Evolutionary conservation across 1,140 invertebrate genomes (phyloP), one percentile per base, ranked within the genome.

Genomic region (Cyphomyrmex costatus): DNA sequence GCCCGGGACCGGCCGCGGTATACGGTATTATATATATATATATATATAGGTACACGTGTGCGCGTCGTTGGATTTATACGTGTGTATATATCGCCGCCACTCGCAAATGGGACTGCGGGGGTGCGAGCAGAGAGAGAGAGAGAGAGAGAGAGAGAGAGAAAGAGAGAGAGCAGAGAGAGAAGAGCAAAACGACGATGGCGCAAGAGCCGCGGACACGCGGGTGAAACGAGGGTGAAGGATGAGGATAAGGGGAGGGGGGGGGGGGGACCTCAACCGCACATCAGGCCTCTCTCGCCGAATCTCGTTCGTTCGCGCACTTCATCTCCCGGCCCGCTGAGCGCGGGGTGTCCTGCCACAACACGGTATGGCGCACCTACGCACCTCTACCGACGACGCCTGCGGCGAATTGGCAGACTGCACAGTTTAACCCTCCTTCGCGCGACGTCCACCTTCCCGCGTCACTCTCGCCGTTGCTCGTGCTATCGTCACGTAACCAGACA

Each of bases 261-360:
- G n/a, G n/a, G n/a, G n/a, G n/a, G n/a, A n/a, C 92, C 93, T 93
- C 92, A 92, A 94, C 92, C 93, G 93, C 93, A 94, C 94, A 94
- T 94, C 94, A 93, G 92, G n/a, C 88, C 88, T 90, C 89, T 90
- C 89, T 90, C 80, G 63, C 90, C 86, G 86, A 92, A 92, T 93
- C 93, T 94, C 93, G 92, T 93, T 93, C 91, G 91, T 92, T 93
- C 92, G 90, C 90, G 74, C 76, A 93, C 92, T 94, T 92, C 92
- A 92, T 92, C 93, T 93, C 90, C 78, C 91, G 86, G 80, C 77
- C 92, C 82, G 90, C 89, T 93, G 92, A 93, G 89, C 88, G 92
- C 86, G 89, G 86, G 88, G 91, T 24, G 77, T 14, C 77, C 46
- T 19, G 30, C n/a, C n/a, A n/a, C n/a, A n/a, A 30, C 51, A 27